Evolutionary conservation across 2,113 vertebrate genomes (phyloP).

Genomic region (Mus pahari): DNA sequence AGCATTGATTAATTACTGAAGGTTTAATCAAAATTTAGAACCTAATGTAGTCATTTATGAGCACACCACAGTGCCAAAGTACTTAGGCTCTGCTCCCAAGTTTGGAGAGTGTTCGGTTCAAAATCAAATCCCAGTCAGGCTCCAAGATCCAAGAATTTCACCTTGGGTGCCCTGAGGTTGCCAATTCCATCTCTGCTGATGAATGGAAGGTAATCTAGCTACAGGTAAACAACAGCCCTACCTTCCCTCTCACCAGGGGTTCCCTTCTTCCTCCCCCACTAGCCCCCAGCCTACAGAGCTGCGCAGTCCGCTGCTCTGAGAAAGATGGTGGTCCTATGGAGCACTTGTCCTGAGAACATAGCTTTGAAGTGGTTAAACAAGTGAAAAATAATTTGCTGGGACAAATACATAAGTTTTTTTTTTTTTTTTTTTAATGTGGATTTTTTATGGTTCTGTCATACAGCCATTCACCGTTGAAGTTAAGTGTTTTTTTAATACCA

Average conservation of each 20-base stretch:
- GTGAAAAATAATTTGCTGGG: slow-evolving; percentile 89
- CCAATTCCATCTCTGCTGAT: slow-evolving; percentile 84
- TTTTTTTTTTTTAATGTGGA: slow-evolving; percentile 85
- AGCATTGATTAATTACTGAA: slow-evolving; percentile 92
- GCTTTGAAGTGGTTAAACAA: slow-evolving; percentile 90
- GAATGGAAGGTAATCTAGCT: slow-evolving; percentile 80
- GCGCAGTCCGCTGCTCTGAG: slow-evolving; percentile 45
- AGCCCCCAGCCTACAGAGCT: slow-evolving; percentile 27
- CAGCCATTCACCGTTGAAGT: slow-evolving; percentile 91
- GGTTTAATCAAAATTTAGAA: slow-evolving; percentile 94
- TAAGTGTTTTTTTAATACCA: slow-evolving; percentile 95
- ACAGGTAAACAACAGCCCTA: slow-evolving; percentile 61
- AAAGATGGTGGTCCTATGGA: slow-evolving; percentile 73
- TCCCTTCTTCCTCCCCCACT: slow-evolving; percentile 46
- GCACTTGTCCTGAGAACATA: slow-evolving; percentile 75
- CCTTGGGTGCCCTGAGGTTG: slow-evolving; percentile 84
- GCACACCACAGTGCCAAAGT: slow-evolving; percentile 87
- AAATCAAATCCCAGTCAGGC: slow-evolving; percentile 87
- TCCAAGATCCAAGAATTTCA: slow-evolving; percentile 85
- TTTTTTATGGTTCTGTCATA: slow-evolving; percentile 92
- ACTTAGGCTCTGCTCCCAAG: slow-evolving; percentile 88
- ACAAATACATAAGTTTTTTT: slow-evolving; percentile 89
- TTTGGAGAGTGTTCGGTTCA: slow-evolving; percentile 85
- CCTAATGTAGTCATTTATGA: slow-evolving; percentile 90
- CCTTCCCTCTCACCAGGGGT: slow-evolving; percentile 39